Evolutionary conservation across 92 coral and sea anemone species (phyloP).

Genomic region (Actinernus sp.): DNA sequence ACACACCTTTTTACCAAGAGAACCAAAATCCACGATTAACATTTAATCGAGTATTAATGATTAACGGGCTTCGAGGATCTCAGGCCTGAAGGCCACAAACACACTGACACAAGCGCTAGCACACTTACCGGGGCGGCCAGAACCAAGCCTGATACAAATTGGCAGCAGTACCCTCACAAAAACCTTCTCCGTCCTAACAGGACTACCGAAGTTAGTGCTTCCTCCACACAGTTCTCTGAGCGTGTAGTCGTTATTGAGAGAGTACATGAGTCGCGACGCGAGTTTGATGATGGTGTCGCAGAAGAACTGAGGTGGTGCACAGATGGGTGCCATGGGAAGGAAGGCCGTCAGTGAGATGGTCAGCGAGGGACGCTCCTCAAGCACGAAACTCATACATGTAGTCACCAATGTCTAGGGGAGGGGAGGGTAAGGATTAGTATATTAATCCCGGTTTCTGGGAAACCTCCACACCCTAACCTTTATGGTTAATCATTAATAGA

Average conservation of each 20-base stretch:
- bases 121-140: slow-evolving; percentile 84
- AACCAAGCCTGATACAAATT: slow-evolving; percentile 82
- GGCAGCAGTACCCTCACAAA: slow-evolving; percentile 90
- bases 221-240: slow-evolving; percentile 95
- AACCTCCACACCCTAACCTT: no score
- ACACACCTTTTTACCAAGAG: no score
- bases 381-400: slow-evolving; percentile 91
- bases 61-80: no score
- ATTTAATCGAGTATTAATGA: no score
- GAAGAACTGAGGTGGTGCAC: slow-evolving; percentile 92
- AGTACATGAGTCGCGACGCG: slow-evolving; percentile 90
- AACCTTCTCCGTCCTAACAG: slow-evolving; percentile 87
- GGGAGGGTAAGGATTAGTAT: background rate
- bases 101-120: no score
- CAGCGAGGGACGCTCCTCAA: slow-evolving; percentile 87
- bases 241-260: slow-evolving; percentile 77
- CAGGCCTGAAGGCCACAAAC: no score
- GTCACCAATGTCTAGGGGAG: slow-evolving; percentile 77
- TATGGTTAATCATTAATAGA: no score
- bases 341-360: slow-evolving; percentile 85
- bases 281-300: slow-evolving; percentile 89
- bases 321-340: slow-evolving; percentile 84
- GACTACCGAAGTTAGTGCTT: slow-evolving; percentile 81
- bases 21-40: no score
- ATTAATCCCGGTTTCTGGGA: no score